Conservation (phyloP, 2,113 vertebrate species). For the Chaetorhynchus papuensis region DNA sequence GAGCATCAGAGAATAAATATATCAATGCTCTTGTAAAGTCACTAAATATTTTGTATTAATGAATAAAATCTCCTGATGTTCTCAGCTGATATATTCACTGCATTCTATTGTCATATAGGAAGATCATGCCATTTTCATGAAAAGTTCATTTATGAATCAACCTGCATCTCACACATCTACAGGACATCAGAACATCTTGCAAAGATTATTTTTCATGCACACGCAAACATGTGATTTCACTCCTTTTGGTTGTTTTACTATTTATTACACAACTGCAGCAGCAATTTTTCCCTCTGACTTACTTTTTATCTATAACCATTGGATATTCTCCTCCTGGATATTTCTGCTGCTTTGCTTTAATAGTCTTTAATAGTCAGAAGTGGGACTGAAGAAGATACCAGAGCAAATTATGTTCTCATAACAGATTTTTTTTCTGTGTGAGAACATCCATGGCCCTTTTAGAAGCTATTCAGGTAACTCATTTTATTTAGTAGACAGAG, state of each 20-base stretch:
- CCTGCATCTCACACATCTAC: background rate
- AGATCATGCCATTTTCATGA: conserved; percentile 27
- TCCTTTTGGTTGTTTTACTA: background rate
- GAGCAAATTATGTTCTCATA: background rate
- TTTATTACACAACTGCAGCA: conserved; percentile 29
- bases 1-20: background rate
- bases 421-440: background rate
- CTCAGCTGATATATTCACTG: background rate
- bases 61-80: background rate
- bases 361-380: background rate
- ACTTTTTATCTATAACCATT: background rate
- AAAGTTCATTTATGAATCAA: conserved; percentile 47
- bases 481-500: background rate
- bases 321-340: background rate
- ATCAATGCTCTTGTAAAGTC: background rate
- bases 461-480: background rate
- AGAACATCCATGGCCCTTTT: background rate
- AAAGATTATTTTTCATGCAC: background rate
- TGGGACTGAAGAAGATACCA: background rate
- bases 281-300: background rate
- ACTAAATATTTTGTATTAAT: background rate
- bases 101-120: background rate
- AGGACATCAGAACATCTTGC: background rate
- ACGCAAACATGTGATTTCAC: background rate
- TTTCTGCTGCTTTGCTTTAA: background rate